Evolutionary conservation across 2,797 vertebrate species (phyloP).

Genomic region (Pachyuromys duprasi): DNA sequence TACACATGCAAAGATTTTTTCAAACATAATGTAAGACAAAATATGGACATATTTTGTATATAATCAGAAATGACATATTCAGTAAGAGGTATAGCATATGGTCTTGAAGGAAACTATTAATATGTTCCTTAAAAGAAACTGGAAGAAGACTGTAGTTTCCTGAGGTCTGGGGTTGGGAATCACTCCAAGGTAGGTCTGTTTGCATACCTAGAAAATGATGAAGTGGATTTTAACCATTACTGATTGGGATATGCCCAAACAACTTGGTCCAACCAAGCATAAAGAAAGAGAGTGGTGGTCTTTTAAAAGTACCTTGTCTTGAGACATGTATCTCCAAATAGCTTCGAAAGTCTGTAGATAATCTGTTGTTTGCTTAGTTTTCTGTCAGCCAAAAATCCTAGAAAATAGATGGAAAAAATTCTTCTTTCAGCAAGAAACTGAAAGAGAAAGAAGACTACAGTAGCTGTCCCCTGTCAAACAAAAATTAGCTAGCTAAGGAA

Average conservation of each 20-base stretch:
- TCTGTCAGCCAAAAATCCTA: not conserved
- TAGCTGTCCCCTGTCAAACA: not conserved
- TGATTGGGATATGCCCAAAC: not conserved
- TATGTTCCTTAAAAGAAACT: slow-evolving; percentile 20
- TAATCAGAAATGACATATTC: not conserved
- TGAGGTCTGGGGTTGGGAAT: not conserved
- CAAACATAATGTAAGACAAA: not conserved
- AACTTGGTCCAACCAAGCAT: not conserved
- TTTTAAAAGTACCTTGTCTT: not conserved
- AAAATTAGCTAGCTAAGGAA: not conserved
- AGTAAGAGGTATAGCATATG: not conserved
- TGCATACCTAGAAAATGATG: not conserved
- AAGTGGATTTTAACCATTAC: not conserved
- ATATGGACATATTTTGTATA: not conserved
- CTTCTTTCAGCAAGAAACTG: not conserved
- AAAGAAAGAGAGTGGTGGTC: not conserved
- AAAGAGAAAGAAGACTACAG: not conserved
- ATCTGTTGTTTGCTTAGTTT: not conserved
- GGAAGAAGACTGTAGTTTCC: no score
- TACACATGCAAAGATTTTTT: not conserved
- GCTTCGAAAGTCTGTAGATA: not conserved
- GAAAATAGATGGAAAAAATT: not conserved
- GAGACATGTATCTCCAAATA: slow-evolving; percentile 37
- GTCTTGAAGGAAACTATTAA: not conserved
- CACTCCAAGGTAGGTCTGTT: not conserved